These are phyloP conservation scores for Oscheius myriophilus DNA, from an alignment of 2,888 invertebrate genomes.

Conservation along the genomic window DNA sequence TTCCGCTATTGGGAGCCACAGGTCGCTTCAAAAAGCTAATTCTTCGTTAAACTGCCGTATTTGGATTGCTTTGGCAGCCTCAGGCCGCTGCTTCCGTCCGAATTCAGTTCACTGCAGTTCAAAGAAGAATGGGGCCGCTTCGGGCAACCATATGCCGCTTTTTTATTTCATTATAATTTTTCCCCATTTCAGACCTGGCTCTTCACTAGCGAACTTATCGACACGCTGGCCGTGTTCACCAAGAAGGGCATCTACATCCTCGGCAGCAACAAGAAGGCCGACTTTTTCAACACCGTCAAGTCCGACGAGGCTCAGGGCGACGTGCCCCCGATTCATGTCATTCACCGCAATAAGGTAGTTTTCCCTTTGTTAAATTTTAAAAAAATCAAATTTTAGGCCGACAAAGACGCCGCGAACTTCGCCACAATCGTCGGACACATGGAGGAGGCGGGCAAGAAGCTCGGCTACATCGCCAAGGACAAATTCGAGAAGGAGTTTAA, in stretches of 20 bases:
- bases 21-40: too few relatives aligned
- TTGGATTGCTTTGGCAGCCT: too few relatives aligned
- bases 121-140: too few relatives aligned
- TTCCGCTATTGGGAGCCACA: too few relatives aligned
- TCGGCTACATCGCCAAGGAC: conserved; percentile 92
- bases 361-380: background rate
- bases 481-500: conserved; percentile 91
- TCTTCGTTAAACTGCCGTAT: too few relatives aligned
- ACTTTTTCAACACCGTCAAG: conserved; percentile 90
- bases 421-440: conserved; percentile 81
- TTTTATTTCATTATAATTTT: background rate
- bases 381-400: conserved; percentile 76
- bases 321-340: conserved; percentile 84
- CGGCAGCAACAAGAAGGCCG: conserved; percentile 96
- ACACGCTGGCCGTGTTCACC: conserved; percentile 90
- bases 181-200: conserved; percentile 85
- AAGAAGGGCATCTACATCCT: conserved; percentile 85
- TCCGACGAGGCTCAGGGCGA: conserved; percentile 78
- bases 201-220: conserved; percentile 93
- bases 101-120: too few relatives aligned
- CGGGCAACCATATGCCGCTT: too few relatives aligned
- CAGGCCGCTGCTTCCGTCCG: too few relatives aligned
- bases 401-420: conserved; percentile 88
- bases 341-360: conserved; percentile 87
- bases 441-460: conserved; percentile 83